A percentile compares a stretch with the other conserved stretches of the same genome.
These are phyloP conservation scores for Globodera ellingtonae DNA, from an alignment of 1,140 invertebrate genomes.

Conservation along the genomic window DNA sequence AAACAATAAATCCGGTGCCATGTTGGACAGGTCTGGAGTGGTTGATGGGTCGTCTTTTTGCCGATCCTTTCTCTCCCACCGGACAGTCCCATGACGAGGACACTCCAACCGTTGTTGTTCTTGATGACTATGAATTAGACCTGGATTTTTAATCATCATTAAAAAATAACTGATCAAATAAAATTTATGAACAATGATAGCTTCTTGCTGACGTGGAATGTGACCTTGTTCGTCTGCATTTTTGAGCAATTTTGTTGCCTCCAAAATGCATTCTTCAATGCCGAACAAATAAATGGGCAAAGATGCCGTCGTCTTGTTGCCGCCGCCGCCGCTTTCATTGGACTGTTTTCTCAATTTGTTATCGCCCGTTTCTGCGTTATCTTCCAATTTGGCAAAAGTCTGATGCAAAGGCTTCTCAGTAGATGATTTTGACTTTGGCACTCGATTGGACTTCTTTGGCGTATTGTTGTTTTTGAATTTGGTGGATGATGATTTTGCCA, in stretches of 20 bases:
- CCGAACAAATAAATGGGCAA: slow-evolving; percentile 68
- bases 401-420: not conserved
- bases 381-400: slow-evolving; percentile 1
- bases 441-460: slow-evolving; percentile 21
- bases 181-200: not conserved
- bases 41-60: not conserved
- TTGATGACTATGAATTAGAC: slow-evolving; percentile 73
- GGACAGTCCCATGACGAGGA: slow-evolving; percentile 16
- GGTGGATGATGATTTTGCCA: not conserved
- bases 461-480: slow-evolving; percentile 21
- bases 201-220: too few species aligned
- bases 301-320: not conserved
- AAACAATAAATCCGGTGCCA: slow-evolving; percentile 84
- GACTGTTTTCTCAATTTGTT: not conserved
- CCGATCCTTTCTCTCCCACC: not conserved
- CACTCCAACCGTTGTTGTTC: slow-evolving; percentile 66
- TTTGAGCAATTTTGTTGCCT: slow-evolving; percentile 65
- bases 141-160: too few species aligned
- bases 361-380: not conserved
- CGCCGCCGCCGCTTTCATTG: not conserved
- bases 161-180: too few species aligned
- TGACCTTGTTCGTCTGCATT: not conserved
- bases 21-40: slow-evolving; percentile 57
- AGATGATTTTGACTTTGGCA: slow-evolving; percentile 25
- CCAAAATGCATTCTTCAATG: slow-evolving; percentile 91